Percentiles rank a stretch among this genome's conserved stretches.
Conservation (phyloP, 2,888 invertebrate genomes). For the Liopterus haemorrhoidalis region DNA sequence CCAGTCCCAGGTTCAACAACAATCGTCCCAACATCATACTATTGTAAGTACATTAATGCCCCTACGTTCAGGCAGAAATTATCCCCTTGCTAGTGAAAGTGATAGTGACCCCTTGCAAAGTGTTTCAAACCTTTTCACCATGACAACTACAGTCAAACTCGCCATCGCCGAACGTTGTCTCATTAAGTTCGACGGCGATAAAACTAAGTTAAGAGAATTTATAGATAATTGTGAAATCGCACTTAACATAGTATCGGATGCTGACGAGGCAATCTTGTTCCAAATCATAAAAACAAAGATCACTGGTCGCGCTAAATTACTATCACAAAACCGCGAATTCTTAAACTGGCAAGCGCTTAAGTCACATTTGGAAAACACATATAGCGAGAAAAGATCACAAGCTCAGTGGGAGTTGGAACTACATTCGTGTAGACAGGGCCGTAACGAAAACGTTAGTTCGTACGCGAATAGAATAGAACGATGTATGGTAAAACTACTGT, state of each 20-base stretch:
- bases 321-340: conserved; percentile 22
- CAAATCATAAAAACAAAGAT: conserved; percentile 26
- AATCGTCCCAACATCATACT: too few relatives aligned
- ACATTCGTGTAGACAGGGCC: conserved; percentile 24
- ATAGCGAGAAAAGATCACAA: conserved; percentile 23
- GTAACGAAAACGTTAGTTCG: conserved; percentile 22
- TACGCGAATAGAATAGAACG: conserved; percentile 23
- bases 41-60: too few relatives aligned
- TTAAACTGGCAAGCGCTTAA: conserved; percentile 23
- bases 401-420: conserved; percentile 27
- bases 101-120: too few relatives aligned
- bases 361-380: conserved; percentile 19
- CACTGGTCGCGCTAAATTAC: conserved; percentile 18
- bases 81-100: too few relatives aligned
- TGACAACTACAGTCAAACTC: conserved; percentile 15
- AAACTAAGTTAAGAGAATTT: conserved; percentile 20
- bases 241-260: conserved; percentile 6
- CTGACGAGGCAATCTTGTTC: conserved; percentile 16
- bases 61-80: too few relatives aligned
- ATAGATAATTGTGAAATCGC: conserved; percentile 24
- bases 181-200: conserved; percentile 21
- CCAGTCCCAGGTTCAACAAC: too few relatives aligned
- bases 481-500: conserved; percentile 21
- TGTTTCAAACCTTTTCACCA: too few relatives aligned
- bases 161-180: conserved; percentile 22